Conservation (phyloP, 2,888 invertebrate species). For the Ennomos quercinarius region DNA sequence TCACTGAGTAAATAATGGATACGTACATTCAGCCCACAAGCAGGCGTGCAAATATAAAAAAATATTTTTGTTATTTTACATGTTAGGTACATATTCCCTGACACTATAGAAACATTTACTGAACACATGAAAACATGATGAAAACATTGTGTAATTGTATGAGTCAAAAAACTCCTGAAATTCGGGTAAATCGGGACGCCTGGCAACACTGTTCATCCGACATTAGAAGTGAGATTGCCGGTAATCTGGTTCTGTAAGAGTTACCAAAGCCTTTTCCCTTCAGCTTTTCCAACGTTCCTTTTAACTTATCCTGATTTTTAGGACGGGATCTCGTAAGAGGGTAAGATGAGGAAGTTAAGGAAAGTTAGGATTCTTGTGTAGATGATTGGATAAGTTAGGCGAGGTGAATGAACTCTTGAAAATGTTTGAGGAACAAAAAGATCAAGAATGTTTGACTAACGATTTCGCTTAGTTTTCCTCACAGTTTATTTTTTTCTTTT, state of each 20-base stretch:
- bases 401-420: constrained; percentile 20
- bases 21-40: too few relatives aligned
- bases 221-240: constrained; percentile 15
- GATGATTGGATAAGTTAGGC: constrained; percentile 20
- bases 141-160: too few relatives aligned
- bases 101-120: too few relatives aligned
- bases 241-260: constrained; percentile 19
- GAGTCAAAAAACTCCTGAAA: too few relatives aligned
- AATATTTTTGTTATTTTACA: too few relatives aligned
- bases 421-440: background rate
- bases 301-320: constrained; percentile 11
- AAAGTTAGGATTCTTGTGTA: constrained; percentile 15
- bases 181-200: too few relatives aligned
- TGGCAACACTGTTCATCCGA: too few relatives aligned
- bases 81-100: too few relatives aligned
- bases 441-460: background rate
- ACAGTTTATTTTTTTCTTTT: background rate
- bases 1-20: too few relatives aligned
- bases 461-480: background rate
- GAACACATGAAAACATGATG: too few relatives aligned
- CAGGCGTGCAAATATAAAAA: too few relatives aligned
- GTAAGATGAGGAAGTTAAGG: constrained; percentile 13
- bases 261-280: background rate
- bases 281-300: constrained; percentile 14
- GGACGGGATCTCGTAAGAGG: constrained; percentile 18